These are phyloP conservation scores for Morus bassanus DNA, from an alignment of 2,797 vertebrate species.

Conservation along the genomic window DNA sequence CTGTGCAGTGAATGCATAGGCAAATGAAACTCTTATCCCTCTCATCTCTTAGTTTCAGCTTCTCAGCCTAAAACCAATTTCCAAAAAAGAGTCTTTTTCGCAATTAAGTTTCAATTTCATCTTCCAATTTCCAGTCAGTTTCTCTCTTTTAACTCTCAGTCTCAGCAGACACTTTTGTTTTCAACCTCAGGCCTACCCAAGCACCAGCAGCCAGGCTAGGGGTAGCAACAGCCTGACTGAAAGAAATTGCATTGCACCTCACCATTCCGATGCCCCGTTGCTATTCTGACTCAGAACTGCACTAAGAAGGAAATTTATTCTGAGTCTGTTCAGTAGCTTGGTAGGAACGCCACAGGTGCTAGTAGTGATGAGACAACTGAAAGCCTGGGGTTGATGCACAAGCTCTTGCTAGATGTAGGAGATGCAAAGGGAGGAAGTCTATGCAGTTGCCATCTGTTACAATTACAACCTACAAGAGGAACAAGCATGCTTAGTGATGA, in stretches of 20 bases:
- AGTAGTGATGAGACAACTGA: not conserved
- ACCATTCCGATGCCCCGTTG: not conserved
- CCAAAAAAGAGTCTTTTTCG: not conserved
- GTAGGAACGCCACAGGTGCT: not conserved
- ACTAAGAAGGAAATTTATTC: not conserved
- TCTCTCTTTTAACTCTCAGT: not conserved
- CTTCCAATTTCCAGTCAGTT: not conserved
- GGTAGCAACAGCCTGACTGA: accelerated
- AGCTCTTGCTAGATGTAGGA: not conserved
- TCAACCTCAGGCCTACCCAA: not conserved
- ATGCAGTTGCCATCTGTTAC: not conserved
- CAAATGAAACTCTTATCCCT: not conserved
- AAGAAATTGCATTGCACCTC: not conserved
- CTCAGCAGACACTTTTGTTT: not conserved
- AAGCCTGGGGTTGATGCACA: not conserved
- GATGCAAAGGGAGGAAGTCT: not conserved
- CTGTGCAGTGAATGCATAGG: not conserved
- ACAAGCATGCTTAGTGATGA: not conserved
- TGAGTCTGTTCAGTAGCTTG: not conserved
- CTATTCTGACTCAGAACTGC: not conserved
- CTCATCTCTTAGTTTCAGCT: not conserved
- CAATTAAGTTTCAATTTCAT: not conserved
- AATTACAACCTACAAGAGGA: not conserved
- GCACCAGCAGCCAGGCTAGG: not conserved
- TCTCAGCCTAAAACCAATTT: not conserved